Evolutionary conservation across 2,797 vertebrate species (phyloP), one percentile per base, ranked within the genome.

Genomic region (Vespertilio murinus): DNA sequence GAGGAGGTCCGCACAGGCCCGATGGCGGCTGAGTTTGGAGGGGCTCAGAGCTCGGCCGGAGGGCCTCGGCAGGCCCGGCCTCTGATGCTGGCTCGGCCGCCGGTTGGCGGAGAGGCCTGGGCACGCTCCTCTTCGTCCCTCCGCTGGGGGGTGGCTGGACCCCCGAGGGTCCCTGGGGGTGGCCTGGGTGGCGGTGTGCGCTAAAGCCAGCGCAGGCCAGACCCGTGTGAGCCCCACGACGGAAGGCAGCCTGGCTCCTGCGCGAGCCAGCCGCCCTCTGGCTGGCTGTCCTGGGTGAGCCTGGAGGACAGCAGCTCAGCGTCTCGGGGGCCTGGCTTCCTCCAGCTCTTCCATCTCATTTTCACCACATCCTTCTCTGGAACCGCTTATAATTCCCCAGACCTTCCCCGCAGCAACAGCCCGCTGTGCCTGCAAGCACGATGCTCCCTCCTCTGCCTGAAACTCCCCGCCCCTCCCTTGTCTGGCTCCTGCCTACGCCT

Each of bases 1-100:
- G 56, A 30, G 25, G 40, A 30, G 25, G 40, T 30, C 20, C 40
- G 10, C 23, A 33, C 23, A n/a, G 71, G 12, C 33, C 42, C 42
- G 0, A 0, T 14, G 78, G 56, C 33, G n/a, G 49, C 40, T 0
- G 1, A n/a, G 2, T n/a, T n/a, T n/a, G n/a, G n/a, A n/a, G n/a
- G 42, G 6, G 59, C 30, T 6, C 4, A n/a, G 70, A 79, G 71
- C 25, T 38, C 33, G 7, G 23, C 35, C 0, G 1, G 12, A 22
- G 52, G 52, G 20, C 20, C 52, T 52, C 18, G 7, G 52, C 52
- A 54, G 52, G 25, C 54, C 42, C 16, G 49, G 47, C 18, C 8
- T 28, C 69, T 74, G 35, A 65, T 42, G 38, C 28, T 52, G 35
- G 8, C 33, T 82, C 47, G 4, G 73, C 42, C 5, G 0, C 67